Evolutionary conservation across 2,797 vertebrate species (phyloP), one percentile per base, ranked within the genome.

Genomic region (Spatula clypeata): DNA sequence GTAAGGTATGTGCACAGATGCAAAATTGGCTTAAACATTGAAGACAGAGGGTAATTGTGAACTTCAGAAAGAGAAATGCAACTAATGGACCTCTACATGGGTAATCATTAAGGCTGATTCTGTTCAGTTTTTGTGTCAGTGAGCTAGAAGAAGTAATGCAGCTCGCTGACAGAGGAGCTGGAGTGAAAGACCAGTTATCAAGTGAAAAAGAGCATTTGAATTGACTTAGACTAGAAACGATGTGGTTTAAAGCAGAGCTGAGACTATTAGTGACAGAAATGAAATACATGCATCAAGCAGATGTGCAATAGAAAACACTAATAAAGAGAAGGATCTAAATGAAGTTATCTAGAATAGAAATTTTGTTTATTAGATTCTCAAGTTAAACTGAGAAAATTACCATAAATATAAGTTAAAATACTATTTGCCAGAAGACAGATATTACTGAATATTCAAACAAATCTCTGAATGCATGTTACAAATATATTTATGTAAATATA

Each of bases 341-440:
- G 87, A 86, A 93, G 72, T 69, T 34, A 94, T 93, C 62, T 49
- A 54, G 93, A 94, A 86, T 38, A 94, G 32, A 88, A 90, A 88
- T 83, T 62, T 60, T 93, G 82, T 90, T 95, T 93, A 95, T 96
- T 93, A 90, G 86, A 79, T 70, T 93, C 82, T 73, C 18, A 69
- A 92, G 80, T 85, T 66, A 91, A 94, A 76, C 79, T 55, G 86
- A 76, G 79, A 49, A 96, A 95, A 93, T 97, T 91, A 93, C 16
- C 80, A 88, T 93, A 96, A 96, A 88, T 91, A 86, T 79, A 84
- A 95, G 90, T 96, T 94, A 79, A 90, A 94, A 92, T 73, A 86
- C 73, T 88, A 66, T 88, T 91, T 95, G 21, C 51, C 73, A 86
- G 73, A 93, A 94, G 90, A 79, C 32, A 93, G 94, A 88, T 91